Base-by-base conservation (phyloP, 1,140 invertebrate species). In the Cepaea nemoralis region DNA sequence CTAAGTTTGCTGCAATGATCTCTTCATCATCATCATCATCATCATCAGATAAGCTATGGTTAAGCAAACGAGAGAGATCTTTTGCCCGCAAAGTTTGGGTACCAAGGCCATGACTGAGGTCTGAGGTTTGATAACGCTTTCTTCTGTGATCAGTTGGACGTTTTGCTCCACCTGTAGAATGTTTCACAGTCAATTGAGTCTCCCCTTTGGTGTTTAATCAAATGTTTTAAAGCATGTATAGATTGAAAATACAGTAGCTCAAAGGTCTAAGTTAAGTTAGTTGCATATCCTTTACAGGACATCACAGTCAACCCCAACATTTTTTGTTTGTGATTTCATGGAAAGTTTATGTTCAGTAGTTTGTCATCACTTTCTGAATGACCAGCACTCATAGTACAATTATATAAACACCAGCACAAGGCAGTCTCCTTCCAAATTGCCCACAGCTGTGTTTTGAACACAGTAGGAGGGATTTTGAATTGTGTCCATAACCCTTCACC, bases 1-100 rank as follows among this genome's bases (percentile, higher is more conserved):
- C 77, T 22, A 70, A 55, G 42, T 33, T 80, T n/a, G 63, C 40
- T 22, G 77, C 77, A 12, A 80, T 59, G 22, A 59, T 59, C 55
- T 59, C 42, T 42, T 66, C 77, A 27, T 79, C 77, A 71, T 80
- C 77, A 33, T 78, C 77, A 50, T 80, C 77, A 80, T 80, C 77
- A 45, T 37, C 24, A 27, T 31, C 35, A 37, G 24, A 37, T 16
- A 39, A 27, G 22, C 45, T 45, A 67, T 42, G 39, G n/a, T 37
- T 37, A 35, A 80, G 67, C 8, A 80, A 19, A 3, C 40, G 33
- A 24, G 50, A 42, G 35, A 80, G 67, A 40, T 80, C 77, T 33
- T 66, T 69, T 5, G 77, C 14, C 16, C 67, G 24, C 67, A 80
- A 70, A 3, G 77, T 80, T 16, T 39, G 63, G 27, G 77, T 80